Base-by-base conservation (phyloP, 2,113 vertebrate genomes). In the Etheostoma spectabile region DNA sequence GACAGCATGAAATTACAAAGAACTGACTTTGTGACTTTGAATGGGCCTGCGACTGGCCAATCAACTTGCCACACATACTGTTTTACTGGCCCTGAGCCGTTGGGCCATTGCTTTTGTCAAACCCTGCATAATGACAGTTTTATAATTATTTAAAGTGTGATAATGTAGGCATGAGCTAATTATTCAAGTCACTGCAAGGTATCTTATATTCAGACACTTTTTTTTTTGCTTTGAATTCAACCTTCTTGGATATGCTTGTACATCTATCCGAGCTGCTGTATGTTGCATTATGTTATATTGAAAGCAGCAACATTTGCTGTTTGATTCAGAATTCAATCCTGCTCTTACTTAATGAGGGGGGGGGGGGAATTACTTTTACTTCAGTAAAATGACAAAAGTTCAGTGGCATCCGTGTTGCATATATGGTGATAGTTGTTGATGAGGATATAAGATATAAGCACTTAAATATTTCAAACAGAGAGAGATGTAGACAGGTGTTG, bases 401-500 rank as follows among this genome's bases (percentile, higher is more conserved):
- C 59, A 45, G 22, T 38, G 27, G 68, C 1, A 19, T 8, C 7
- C 2, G n/a, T 48, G 30, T 65, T 74, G 55, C 51, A 77, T 49
- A 46, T 53, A 46, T 57, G 67, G 19, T 56, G 52, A 67, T 74
- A 18, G 55, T 35, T 76, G 61, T 82, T 86, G 80, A 59, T 52
- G 53, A 51, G 69, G 61, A 46, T 30, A 30, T 30, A 30, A 30
- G 30, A 30, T 30, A 30, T 30, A 30, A 78, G 24, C n/a, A 49
- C 24, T 79, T 78, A 59, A 86, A 87, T 86, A 86, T 84, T 84
- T 82, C 62, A 80, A 70, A 60, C 53, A 21, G 0, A 38, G 55
- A 62, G 49, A 69, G 74, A 60, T 19, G 51, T 45, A 52, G 83
- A 84, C 86, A 93, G 86, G 80, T 88, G 86, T 83, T 89, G 79